Evolutionary conservation across 1,140 invertebrate species (phyloP).

Genomic region (Lucilia sericata): DNA sequence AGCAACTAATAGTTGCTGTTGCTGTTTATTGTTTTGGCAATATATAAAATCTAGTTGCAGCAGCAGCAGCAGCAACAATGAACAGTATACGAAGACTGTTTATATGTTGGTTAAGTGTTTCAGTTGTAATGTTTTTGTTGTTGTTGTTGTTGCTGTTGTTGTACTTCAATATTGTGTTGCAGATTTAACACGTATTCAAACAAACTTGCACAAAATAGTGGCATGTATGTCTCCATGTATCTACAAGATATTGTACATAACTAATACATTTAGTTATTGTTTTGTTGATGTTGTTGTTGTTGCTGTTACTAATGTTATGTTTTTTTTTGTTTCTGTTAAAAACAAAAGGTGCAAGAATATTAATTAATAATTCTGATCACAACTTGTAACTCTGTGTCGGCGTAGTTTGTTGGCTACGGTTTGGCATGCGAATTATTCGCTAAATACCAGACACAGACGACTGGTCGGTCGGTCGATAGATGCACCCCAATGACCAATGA

Average conservation of each 20-base stretch:
- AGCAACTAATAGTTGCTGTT: neutral
- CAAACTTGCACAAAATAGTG: neutral
- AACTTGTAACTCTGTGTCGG: slow-evolving; percentile 62
- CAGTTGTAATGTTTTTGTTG: slow-evolving; percentile 5
- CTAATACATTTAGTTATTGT: slow-evolving; percentile 8
- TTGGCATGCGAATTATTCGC: slow-evolving; percentile 61
- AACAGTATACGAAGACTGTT: no score
- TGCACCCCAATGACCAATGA: slow-evolving; percentile 12
- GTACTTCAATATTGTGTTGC: slow-evolving; percentile 17
- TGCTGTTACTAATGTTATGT: neutral
- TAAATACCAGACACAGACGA: slow-evolving; percentile 54
- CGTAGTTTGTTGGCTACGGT: slow-evolving; percentile 55
- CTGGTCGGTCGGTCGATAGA: neutral
- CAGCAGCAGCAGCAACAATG: neutral
- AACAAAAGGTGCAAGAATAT: slow-evolving; percentile 65
- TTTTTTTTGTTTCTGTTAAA: neutral
- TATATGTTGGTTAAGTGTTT: neutral
- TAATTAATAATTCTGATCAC: slow-evolving; percentile 66
- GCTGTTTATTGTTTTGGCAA: neutral
- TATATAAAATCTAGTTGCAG: neutral
- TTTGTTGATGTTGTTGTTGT: neutral
- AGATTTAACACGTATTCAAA: slow-evolving; percentile 45
- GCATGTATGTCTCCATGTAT: neutral
- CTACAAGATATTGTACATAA: neutral
- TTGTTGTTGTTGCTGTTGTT: slow-evolving; percentile 17